Evolutionary conservation across 2,113 vertebrate species (phyloP), one percentile per base, ranked within the genome.

Genomic region (Polypterus senegalus): DNA sequence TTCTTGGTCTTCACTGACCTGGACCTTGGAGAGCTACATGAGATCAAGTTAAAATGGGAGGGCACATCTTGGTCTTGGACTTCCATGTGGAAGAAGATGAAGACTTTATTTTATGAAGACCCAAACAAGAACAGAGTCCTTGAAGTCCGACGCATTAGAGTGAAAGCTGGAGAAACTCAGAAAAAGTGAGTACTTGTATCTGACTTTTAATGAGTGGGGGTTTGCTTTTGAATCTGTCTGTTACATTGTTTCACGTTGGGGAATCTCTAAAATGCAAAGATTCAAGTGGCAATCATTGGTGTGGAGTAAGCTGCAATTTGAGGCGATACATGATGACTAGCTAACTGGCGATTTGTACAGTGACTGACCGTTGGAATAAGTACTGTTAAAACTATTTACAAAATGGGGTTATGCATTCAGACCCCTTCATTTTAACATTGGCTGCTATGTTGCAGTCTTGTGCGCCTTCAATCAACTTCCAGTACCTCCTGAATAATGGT

Each of bases 81-180:
- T 3, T 86, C 78, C 0, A 60, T 94, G 3, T 92, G 88, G 83
- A 91, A 76, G 6, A 77, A 76, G 61, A 6, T 97, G 1, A 87
- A 72, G 59, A 84, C 61, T 49, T 83, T 71, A 0, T 87, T 86
- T 81, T 74, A 77, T 56, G 76, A 77, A 83, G 75, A 71, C 0
- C 9, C 75, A 0, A 48, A 5, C 0, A 65, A 66, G 1, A 61
- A 73, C 52, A 78, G 79, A 4, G 79, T 91, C 2, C 74, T 98
- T 49, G 77, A 85, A 27, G 73, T 98, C 63, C 78, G 92, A 0
- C 83, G 92, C 4, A 92, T 99, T 66, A 87, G 94, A 0, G 82
- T 99, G 61, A 99, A 97, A 70, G 87, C 90, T 5, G 96, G 96
- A 52, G 96, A 99, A 61, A 94, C 91, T 0, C 96, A 99, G 11